Conservation (phyloP, 2,797 vertebrate species). For the Martes flavigula region DNA sequence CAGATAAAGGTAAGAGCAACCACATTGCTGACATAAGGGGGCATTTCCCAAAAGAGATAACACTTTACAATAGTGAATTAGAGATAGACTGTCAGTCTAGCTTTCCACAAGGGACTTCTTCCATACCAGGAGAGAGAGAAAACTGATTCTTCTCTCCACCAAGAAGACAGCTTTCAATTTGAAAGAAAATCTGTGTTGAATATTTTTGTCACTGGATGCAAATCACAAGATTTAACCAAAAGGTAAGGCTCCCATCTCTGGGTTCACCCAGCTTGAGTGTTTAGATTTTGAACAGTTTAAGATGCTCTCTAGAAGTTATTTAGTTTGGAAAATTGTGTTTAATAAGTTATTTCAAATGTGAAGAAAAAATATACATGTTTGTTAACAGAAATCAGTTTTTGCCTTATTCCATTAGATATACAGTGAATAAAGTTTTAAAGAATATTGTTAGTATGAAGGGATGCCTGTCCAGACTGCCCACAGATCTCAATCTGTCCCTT, state of each 20-base stretch:
- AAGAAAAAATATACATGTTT: neutral
- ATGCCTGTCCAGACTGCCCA: neutral
- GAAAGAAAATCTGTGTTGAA: constrained; percentile 8
- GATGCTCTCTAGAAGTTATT: neutral
- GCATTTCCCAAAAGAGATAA: neutral
- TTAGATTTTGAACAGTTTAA: neutral
- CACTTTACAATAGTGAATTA: neutral
- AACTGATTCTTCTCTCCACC: neutral
- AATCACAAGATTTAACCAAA: neutral
- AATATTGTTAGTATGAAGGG: neutral
- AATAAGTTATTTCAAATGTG: neutral
- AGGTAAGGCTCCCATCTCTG: neutral
- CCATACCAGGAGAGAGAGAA: neutral
- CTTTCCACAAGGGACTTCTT: neutral
- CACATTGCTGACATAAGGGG: neutral
- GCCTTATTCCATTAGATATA: neutral
- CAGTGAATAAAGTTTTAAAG: neutral
- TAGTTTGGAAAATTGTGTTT: neutral
- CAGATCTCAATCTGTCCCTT: neutral
- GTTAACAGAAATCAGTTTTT: neutral
- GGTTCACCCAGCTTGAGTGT: neutral
- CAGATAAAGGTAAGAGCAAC: neutral
- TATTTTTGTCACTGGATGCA: neutral
- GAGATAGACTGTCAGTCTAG: neutral
- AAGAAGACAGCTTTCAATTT: neutral